Evolutionary conservation across 2,113 vertebrate genomes (phyloP), one percentile per base, ranked within the genome.

Genomic region (Cebus imitator): DNA sequence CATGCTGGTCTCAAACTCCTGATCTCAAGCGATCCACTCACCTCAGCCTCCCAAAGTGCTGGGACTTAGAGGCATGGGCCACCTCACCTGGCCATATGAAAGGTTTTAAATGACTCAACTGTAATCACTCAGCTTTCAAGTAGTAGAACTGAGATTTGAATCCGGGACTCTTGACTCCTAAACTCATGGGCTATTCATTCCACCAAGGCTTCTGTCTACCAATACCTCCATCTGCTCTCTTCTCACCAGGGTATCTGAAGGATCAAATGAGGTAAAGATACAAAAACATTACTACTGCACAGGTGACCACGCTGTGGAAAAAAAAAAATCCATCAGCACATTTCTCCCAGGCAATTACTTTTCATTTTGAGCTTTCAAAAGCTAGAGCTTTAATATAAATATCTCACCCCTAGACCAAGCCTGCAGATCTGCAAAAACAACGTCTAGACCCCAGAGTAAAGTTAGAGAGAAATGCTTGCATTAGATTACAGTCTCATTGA

Each of bases 301-400:
- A 90, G 10, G 35, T 95, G 32, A 93, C 66, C 75, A 88, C 21
- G 20, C 30, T 95, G 14, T 40, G 25, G 32, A 8, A 35, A 52
- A 37, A 37, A 37, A 21, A 21, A 50, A 84, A 91, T 52, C n/a
- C 21, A 82, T 50, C 52, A 90, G 79, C 37, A 96, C 72, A 91
- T 61, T 81, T 95, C 92, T 96, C 87, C 57, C 87, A 94, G 8
- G 30, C 30, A 23, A 94, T 73, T 92, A 61, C 23, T 94, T 94
- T 70, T 88, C 83, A 90, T 70, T 94, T 87, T 91, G 73, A 91
- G 64, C 30, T 95, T 88, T 92, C 91, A 83, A 96, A 95, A 95
- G 52, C 73, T 82, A 80, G 11, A 21, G 40, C 48, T 97, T 78
- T 96, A 81, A 83, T 55, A 96, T 57, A 81, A 96, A 85, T 40